Conservation (phyloP, 2,797 vertebrate genomes). For the Macropus fuliginosus region DNA sequence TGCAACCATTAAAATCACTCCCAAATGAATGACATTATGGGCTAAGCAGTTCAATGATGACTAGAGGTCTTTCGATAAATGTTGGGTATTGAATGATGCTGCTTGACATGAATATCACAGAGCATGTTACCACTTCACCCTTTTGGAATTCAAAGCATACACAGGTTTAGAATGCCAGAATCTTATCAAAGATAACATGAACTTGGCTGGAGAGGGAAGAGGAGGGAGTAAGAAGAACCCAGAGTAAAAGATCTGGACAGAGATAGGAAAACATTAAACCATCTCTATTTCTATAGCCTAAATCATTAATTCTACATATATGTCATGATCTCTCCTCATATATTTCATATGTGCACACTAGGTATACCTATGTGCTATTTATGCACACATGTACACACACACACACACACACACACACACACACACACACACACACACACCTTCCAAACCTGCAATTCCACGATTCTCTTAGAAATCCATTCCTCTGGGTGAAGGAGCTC, state of each 20-base stretch:
- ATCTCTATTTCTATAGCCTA: not conserved
- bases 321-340: not conserved
- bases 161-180: not conserved
- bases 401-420: not conserved
- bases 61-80: not conserved
- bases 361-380: not conserved
- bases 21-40: not conserved
- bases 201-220: not conserved
- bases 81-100: not conserved
- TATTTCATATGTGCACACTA: not conserved
- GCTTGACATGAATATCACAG: not conserved
- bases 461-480: not conserved
- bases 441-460: not conserved
- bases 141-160: not conserved
- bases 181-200: not conserved
- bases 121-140: not conserved
- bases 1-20: not conserved
- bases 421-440: not conserved
- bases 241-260: not conserved
- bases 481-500: not conserved
- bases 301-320: not conserved
- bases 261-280: not conserved
- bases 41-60: not conserved
- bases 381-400: not conserved
- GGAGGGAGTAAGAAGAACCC: not conserved